Evolutionary conservation across 2,888 invertebrate species (phyloP), one percentile per base, ranked within the genome.

Genomic region (Erebia aethiops): DNA sequence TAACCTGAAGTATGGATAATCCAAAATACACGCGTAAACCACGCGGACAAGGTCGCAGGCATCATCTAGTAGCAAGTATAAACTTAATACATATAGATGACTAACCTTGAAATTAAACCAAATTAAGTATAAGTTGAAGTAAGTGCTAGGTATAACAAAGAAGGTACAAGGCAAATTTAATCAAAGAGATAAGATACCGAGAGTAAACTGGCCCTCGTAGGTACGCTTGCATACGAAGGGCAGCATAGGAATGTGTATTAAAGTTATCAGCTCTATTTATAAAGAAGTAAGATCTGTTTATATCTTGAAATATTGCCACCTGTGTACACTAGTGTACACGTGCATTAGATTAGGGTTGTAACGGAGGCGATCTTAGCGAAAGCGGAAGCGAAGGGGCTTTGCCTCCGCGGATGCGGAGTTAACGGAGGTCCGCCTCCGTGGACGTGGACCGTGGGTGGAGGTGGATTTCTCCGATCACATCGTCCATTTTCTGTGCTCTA

Each of bases 101-200:
- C 57, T 60, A 61, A 49, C 67, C 72, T 67, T 70, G 67, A 70
- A 54, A 68, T 61, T 18, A n/a, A 56, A 70, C 16, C 51, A 62
- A 68, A 73, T 73, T 65, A 69, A 58, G 71, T 69, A 67, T 26
- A 66, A 69, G 66, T 68, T 74, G 74, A 70, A 72, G 74, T 67
- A 64, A 70, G 26, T 60, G 64, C 57, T 60, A n/a, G n/a, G n/a
- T n/a, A 69, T 35, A 69, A 74, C 70, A 72, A 70, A 70, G 72
- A 69, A 61, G 67, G 63, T 26, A 70, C 72, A 74, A 71, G 69
- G 66, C 68, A 43, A 67, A 63, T 58, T n/a, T 58, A 21, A 72
- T 68, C 68, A 74, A 67, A 69, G 18, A 56, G 70, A 72, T 74
- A 69, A 74, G 72, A 72, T 66, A 72, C 72, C 57, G 61, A 71